A percentile compares a stretch with the other conserved stretches of the same genome.
phyloP scores from a whole-genome alignment of 2,113 vertebrate genomes.

The Pachycephala philippinensis region DNA sequence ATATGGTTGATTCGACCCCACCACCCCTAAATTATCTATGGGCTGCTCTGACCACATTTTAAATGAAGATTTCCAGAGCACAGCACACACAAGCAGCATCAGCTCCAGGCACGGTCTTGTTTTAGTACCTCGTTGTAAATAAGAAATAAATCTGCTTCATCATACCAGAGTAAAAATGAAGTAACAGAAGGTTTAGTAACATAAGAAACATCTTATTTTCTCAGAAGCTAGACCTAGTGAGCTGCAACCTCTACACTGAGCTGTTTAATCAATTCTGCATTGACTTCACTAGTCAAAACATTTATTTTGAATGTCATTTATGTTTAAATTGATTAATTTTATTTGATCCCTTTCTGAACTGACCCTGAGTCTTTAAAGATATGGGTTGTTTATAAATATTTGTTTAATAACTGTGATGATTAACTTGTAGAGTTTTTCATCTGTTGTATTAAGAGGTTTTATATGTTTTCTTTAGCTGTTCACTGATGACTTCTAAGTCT shows the following conservation, averaged over 20 bases:
- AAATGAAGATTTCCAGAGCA: neutral
- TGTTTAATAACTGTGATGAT: neutral
- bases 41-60: neutral
- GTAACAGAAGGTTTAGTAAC: neutral
- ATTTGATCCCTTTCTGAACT: neutral
- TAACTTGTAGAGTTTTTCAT: neutral
- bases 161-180: neutral
- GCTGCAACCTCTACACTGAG: neutral
- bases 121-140: neutral
- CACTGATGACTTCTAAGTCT: neutral
- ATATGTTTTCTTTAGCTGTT: neutral
- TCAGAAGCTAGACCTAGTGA: neutral
- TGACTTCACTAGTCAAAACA: neutral
- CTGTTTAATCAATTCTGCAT: neutral
- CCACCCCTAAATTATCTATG: neutral
- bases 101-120: neutral
- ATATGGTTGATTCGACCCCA: rapidly evolving
- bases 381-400: neutral
- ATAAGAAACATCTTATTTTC: neutral
- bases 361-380: neutral
- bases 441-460: neutral
- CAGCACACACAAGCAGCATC: neutral
- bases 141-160: neutral
- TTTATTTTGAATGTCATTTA: neutral
- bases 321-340: neutral